Evolutionary conservation across 2,797 vertebrate species (phyloP), one percentile per base, ranked within the genome.

Genomic region (Periparus ater): DNA sequence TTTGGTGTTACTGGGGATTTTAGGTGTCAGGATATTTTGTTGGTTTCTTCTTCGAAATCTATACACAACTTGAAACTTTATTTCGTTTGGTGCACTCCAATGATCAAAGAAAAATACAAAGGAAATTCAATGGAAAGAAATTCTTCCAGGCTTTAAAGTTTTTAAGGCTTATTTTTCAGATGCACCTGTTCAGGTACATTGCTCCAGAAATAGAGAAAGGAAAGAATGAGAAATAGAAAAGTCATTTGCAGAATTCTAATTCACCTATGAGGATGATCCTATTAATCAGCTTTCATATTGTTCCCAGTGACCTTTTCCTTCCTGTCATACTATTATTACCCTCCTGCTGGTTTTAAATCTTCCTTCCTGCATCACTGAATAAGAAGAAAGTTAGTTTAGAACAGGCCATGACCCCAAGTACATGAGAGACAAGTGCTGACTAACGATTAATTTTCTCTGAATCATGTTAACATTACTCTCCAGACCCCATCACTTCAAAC

Each of bases 261-360:
- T 91, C 55, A 85, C 40, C 67, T 82, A 5, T 34, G 30, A 78
- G 38, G 55, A 86, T 62, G 63, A 89, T 66, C 25, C 70, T 72
- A 91, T 92, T 96, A 94, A 94, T 96, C 92, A 95, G 54, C n/a
- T 90, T 88, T 86, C 76, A 78, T 65, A 78, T 73, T 91, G 60
- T 87, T 85, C 77, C 54, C 44, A 68, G 51, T 88, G 91, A 91
- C 88, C 80, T 95, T 88, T 93, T 70, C 51, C 86, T 79, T 81
- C 63, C 80, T 84, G 63, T 66, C 74, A 85, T n/a, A 47, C 30
- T 42, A 74, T 85, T 80, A 94, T 76, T 68, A 81, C 44, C 36
- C 51, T 91, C 30, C 71, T 45, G 55, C 67, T 87, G 55, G 47
- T 78, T 93, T 93, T 84, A 96, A 96, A 92, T 88, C 86, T 93